phyloP scores from a whole-genome alignment of 2,113 vertebrate species.

The Dipodomys ordii region DNA sequence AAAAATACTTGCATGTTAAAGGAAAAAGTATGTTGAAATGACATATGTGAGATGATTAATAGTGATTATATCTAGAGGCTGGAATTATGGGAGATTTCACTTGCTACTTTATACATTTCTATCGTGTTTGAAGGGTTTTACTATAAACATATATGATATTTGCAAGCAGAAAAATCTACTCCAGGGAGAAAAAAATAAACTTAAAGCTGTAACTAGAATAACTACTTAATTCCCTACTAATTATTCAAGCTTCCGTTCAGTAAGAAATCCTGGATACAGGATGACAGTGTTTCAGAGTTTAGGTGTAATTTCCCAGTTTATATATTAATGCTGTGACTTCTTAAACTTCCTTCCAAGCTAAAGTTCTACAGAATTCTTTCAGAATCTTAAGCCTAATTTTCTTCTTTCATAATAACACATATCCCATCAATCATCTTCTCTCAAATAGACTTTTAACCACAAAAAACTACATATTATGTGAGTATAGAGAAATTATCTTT shows the following conservation, averaged over 20 bases:
- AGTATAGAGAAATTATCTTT: not conserved
- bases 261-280: not conserved
- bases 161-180: slow-evolving; percentile 39
- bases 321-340: not conserved
- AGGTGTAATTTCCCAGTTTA: not conserved
- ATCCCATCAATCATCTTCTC: not conserved
- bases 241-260: slow-evolving; percentile 31
- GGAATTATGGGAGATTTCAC: not conserved
- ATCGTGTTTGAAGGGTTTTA: slow-evolving; percentile 22
- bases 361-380: slow-evolving; percentile 31
- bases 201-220: not conserved
- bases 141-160: slow-evolving; percentile 33
- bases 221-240: not conserved
- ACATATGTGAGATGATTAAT: not conserved
- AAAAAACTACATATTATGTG: not conserved
- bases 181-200: not conserved
- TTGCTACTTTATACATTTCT: slow-evolving; percentile 23
- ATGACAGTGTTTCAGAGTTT: not conserved
- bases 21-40: not conserved
- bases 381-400: slow-evolving; percentile 19
- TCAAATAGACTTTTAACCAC: slow-evolving; percentile 46
- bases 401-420: not conserved
- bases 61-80: not conserved
- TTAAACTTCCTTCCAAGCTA: not conserved
- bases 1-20: not conserved